phyloP scores from a whole-genome alignment of 2,888 invertebrate genomes.

The Andrena chrysosceles region DNA sequence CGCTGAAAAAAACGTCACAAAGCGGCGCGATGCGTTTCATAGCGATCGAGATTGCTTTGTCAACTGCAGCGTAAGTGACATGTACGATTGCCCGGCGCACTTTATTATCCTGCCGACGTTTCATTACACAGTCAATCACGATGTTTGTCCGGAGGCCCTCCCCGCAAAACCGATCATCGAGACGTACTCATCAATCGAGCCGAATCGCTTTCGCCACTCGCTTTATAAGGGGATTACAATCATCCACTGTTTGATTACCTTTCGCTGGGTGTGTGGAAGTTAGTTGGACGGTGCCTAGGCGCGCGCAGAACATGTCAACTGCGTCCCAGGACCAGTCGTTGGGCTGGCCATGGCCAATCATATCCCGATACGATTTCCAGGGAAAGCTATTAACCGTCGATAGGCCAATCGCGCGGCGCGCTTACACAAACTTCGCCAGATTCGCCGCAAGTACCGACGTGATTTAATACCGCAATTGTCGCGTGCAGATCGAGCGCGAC shows the following conservation, averaged over 20 bases:
- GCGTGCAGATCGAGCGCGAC: neutral
- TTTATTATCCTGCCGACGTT: conserved; percentile 60
- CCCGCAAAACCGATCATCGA: conserved; percentile 55
- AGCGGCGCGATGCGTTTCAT: conserved; percentile 29
- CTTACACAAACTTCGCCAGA: conserved; percentile 26
- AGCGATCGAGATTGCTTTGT: conserved; percentile 44
- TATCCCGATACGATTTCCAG: conserved; percentile 45
- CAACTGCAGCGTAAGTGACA: conserved; percentile 57
- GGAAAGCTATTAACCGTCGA: conserved; percentile 43
- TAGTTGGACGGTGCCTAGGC: conserved; percentile 50
- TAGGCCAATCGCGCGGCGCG: conserved; percentile 43
- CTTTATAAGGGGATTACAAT: conserved; percentile 73
- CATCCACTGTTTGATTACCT: conserved; percentile 74
- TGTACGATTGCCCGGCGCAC: conserved; percentile 44
- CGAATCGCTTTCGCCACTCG: conserved; percentile 63
- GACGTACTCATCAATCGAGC: conserved; percentile 53
- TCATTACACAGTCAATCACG: conserved; percentile 65
- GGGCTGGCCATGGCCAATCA: conserved; percentile 43
- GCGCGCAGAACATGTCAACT: conserved; percentile 36
- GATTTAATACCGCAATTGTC: conserved; percentile 38
- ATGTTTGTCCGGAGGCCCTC: conserved; percentile 52
- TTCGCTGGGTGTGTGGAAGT: conserved; percentile 56
- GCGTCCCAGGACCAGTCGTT: conserved; percentile 10
- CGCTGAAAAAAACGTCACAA: neutral
- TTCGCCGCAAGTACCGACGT: conserved; percentile 13